Evolutionary conservation across 2,113 vertebrate species (phyloP), one percentile per base, ranked within the genome.

Genomic region (Rhea americana): DNA sequence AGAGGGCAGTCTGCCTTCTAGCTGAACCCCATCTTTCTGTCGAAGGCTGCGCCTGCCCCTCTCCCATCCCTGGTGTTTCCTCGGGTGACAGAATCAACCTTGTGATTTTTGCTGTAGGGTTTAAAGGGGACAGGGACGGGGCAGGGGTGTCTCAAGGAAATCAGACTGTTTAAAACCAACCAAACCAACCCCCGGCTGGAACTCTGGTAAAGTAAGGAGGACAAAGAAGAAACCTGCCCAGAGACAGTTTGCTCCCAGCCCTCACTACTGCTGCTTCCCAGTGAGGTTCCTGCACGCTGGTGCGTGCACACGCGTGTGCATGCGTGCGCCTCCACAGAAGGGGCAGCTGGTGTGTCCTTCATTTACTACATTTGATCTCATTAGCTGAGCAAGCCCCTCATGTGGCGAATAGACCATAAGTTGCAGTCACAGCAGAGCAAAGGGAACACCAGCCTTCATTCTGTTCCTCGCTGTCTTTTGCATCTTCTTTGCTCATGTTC

Each of bases 291-390:
- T 39, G 5, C 45, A 43, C 71, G 37, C 25, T 35, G 30, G 59
- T 41, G 39, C 19, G 67, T 35, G 25, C 21, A 10, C 0, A 2
- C 22, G 5, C 1, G 2, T 25, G 9, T 37, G 18, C 9, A 6
- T 35, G 9, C 1, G 0, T n/a, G 19, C 32, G 62, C 14, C 30
- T 70, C 56, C 21, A 20, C 6, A 14, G 25, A 14, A 82, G 74
- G 10, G n/a, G 68, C 66, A 83, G 55, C 41, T 80, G 5, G 80
- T 87, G 13, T 39, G 35, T 78, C 76, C 37, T 56, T 90, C 26
- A 24, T 51, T 79, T 50, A 41, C 71, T 73, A 15, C 25, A 41
- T 85, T 86, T 74, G 7, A 53, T 77, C 70, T 85, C 25, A 50
- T 56, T 41, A 74, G n/a, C 13, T 72, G 32, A 18, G 28, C 51